Percentiles rank a stretch among this genome's conserved stretches.
These are phyloP conservation scores for Trichosurus vulpecula DNA, from an alignment of 2,797 vertebrate species.

Conservation along the genomic window DNA sequence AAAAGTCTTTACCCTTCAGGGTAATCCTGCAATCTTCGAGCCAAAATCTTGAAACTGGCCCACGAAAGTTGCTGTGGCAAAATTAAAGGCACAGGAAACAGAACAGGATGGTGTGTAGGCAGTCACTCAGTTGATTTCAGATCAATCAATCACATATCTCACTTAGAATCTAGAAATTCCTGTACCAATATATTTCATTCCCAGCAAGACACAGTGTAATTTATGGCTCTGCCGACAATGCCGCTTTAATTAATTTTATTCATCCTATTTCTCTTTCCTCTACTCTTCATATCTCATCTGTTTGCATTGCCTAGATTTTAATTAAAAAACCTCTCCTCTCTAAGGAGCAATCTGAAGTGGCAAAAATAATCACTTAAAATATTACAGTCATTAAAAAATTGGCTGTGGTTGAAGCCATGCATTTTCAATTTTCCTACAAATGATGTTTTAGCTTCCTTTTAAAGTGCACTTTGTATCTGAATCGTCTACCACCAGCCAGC, in stretches of 20 bases:
- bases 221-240: constrained; percentile 81
- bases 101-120: background rate
- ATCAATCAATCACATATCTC: constrained; percentile 58
- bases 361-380: constrained; percentile 91
- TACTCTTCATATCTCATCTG: constrained; percentile 84
- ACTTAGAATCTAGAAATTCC: constrained; percentile 66
- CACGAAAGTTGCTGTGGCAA: background rate
- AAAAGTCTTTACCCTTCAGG: constrained; percentile 38
- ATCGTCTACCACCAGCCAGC: constrained; percentile 84
- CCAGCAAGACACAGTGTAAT: constrained; percentile 79
- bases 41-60: constrained; percentile 41
- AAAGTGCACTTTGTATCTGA: constrained; percentile 84
- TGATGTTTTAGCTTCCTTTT: constrained; percentile 85
- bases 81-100: constrained; percentile 42
- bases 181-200: constrained; percentile 69
- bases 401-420: constrained; percentile 82
- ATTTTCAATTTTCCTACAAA: constrained; percentile 88
- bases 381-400: constrained; percentile 89
- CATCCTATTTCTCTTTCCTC: constrained; percentile 83
- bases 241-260: constrained; percentile 87
- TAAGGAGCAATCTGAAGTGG: constrained; percentile 86
- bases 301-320: constrained; percentile 87
- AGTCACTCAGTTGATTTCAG: constrained; percentile 45
- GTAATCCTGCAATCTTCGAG: background rate
- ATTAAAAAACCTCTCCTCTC: constrained; percentile 87